Evolutionary conservation across 2,797 vertebrate species (phyloP).

Genomic region (Orestias chungarensis): DNA sequence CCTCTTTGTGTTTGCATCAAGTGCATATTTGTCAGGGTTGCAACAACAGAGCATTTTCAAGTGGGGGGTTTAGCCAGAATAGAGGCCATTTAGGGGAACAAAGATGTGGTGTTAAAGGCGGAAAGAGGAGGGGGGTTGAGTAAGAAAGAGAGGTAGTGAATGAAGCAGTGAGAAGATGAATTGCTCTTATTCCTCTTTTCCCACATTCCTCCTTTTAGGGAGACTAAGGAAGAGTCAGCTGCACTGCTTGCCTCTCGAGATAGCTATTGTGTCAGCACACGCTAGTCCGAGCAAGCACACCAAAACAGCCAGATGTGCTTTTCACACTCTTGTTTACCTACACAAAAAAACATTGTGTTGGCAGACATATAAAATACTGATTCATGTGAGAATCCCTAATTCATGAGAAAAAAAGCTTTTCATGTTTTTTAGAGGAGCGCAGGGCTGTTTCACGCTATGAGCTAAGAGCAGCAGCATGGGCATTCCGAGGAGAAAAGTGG

Average conservation of each 20-base stretch:
- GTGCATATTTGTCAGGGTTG: slow-evolving; percentile 60
- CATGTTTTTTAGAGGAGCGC: slow-evolving; percentile 12
- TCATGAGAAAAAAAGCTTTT: slow-evolving; percentile 26
- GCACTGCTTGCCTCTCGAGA: slow-evolving; percentile 72
- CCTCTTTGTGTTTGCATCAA: slow-evolving; percentile 46
- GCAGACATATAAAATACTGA: slow-evolving; percentile 6
- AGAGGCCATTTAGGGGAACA: slow-evolving; percentile 80
- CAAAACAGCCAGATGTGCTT: slow-evolving; percentile 25
- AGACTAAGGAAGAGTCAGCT: slow-evolving; percentile 74
- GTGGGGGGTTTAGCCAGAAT: slow-evolving; percentile 68
- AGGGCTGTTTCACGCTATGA: slow-evolving; percentile 25
- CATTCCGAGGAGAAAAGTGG: slow-evolving; percentile 25
- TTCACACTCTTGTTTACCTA: slow-evolving; percentile 13
- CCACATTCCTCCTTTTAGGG: slow-evolving; percentile 75
- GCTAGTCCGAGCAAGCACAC: slow-evolving; percentile 57
- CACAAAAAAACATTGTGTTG: slow-evolving; percentile 19
- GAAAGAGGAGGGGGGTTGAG: slow-evolving; percentile 56
- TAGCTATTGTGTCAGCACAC: slow-evolving; percentile 68
- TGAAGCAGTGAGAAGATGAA: slow-evolving; percentile 78
- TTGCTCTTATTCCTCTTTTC: slow-evolving; percentile 83
- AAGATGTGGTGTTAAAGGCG: slow-evolving; percentile 69
- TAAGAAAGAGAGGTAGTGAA: slow-evolving; percentile 66
- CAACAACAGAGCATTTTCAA: slow-evolving; percentile 63
- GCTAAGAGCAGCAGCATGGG: slow-evolving; percentile 35
- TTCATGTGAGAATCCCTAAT: slow-evolving; percentile 25